Base-by-base conservation (phyloP, 2,797 vertebrate species). In the Clarias platycephalus region DNA sequence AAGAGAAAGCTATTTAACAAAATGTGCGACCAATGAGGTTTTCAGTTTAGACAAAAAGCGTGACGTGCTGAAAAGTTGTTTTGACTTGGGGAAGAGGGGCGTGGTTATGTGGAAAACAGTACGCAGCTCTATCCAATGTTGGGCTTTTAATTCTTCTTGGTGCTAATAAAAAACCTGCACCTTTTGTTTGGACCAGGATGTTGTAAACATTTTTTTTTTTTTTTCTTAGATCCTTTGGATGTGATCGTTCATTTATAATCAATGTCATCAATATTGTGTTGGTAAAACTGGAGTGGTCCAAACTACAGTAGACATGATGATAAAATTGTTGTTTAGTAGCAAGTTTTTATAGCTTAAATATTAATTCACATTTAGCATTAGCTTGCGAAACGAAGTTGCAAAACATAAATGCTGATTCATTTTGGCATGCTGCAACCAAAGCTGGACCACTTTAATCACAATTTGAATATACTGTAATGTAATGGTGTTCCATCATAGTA, bases 141-240 rank as follows among this genome's bases (percentile, higher is more conserved):
- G 28, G 24, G 28, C 4, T 22, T 58, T 76, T 60, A 37, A 40
- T 78, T 40, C 8, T 40, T 60, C 22, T 40, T n/a, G 76, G 76
- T 62, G 62, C 57, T 40, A 78, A 60, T 62, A 40, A 62, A 78
- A 2, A 78, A 40, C 57, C 57, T 78, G 57, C 57, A 76, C 49
- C 9, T 58, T 58, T 57, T 76, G 26, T 22, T 49, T 18, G 8
- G 57, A 58, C 1, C 26, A 57, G 72, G 26, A 72, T 22, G 7
- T 72, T 28, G n/a, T 55, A 40, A 13, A 44, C 37, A 71, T 34
- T 34, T 34, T 34, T 34, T 5, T 6, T 40, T 44, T 18, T 2
- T 37, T 68, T 71, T 44, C 68, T 49, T 40, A 2, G 40, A 71
- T 71, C 68, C 68, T n/a, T 10, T 71, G 22, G 22, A 1, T 40